Base-by-base conservation (phyloP, 2,797 vertebrate genomes). In the Sandelia bainsii region DNA sequence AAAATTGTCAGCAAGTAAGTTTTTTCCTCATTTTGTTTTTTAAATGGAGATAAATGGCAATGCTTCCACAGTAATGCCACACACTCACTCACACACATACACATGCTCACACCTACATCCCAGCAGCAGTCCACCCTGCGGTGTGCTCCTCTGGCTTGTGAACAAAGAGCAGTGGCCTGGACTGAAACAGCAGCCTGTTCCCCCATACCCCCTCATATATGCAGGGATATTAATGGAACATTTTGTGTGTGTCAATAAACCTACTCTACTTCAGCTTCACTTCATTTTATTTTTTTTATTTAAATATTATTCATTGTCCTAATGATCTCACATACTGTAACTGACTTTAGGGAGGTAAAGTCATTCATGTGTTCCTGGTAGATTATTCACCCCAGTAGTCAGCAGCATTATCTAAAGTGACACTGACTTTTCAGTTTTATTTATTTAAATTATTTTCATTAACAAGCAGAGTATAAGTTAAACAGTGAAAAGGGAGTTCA, bases 381-480 rank as follows among this genome's bases (percentile, higher is more conserved):
- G 32, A 50, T 66, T 54, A 58, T 68, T 60, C 22, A 22, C 32
- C 32, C 27, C 45, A 20, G 25, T 37, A 54, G 52, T 45, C 40
- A 1, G 3, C 22, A 49, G 45, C 19, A 29, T 72, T 68, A 80
- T 60, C 17, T 48, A 56, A 69, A 69, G 50, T 25, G 69, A 79
- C 65, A 49, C 8, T 79, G 78, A 79, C 71, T 64, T 82, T 85
- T 78, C 16, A 29, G 25, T 5, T 63, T 68, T 50, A 22, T 61
- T 48, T 70, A 42, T 53, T 64, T 62, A 62, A 58, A 48, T 64
- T 9, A 40, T 27, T 61, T 56, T 10, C 17, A 45, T 11, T 39
- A 44, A 16, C 52, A 42, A 46, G 34, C 13, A n/a, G 6, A 27
- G 10, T 23, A 48, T 20, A 25, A 32, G n/a, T 56, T 64, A 40